Conservation (phyloP, 2,113 vertebrate genomes). For the Callithrix jacchus region DNA sequence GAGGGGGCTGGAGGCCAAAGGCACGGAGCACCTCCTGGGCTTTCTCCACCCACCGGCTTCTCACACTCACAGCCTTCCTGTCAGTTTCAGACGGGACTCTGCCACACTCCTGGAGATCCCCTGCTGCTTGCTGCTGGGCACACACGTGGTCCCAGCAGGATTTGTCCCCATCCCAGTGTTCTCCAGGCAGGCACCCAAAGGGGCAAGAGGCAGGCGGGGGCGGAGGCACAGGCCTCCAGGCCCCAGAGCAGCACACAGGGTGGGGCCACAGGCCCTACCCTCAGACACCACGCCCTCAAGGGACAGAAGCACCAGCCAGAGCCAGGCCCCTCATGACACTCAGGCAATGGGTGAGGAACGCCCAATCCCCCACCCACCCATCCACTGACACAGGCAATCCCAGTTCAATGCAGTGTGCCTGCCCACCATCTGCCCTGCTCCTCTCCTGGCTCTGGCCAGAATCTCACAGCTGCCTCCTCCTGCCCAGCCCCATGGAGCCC, state of each 20-base stretch:
- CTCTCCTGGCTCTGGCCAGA: too few relatives aligned
- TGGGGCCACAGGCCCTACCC: not conserved
- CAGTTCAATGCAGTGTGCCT: not conserved
- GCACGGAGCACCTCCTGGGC: too few relatives aligned
- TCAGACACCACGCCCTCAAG: not conserved
- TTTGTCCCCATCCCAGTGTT: not conserved
- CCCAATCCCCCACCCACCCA: accelerated
- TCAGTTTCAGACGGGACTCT: not conserved
- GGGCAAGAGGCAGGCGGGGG: not conserved
- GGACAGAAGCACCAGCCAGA: not conserved
- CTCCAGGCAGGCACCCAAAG: not conserved
- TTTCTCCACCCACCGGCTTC: not conserved
- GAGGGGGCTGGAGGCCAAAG: not conserved
- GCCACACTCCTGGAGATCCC: accelerated
- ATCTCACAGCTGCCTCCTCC: not conserved
- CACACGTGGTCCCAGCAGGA: accelerated
- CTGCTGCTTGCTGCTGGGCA: not conserved
- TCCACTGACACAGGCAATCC: not conserved
- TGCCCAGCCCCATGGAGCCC: not conserved
- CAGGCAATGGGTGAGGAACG: not conserved
- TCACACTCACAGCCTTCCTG: not conserved
- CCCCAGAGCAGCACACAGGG: not conserved
- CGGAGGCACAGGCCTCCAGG: not conserved
- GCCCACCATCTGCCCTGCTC: too few relatives aligned
- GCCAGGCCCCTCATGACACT: accelerated